Evolutionary conservation across 2,888 invertebrate genomes (phyloP).

Genomic region (Pristionchus exspectatus): DNA sequence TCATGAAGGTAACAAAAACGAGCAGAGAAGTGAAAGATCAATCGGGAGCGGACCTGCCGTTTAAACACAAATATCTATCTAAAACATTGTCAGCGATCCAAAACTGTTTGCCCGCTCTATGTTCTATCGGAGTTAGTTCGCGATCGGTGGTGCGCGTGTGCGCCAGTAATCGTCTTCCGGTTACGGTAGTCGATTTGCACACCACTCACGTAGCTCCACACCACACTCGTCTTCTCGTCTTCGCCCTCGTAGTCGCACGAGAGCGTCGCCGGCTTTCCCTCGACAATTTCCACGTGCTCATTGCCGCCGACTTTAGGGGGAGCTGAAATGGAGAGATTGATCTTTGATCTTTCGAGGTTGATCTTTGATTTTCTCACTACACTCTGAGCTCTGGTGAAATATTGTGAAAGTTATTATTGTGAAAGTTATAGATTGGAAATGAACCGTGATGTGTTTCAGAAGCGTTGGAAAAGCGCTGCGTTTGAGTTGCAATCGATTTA

Average conservation of each 20-base stretch:
- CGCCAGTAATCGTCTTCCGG: background rate
- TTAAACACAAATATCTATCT: background rate
- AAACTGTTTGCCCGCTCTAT: background rate
- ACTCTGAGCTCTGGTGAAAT: too few species aligned
- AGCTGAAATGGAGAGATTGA: constrained; percentile 62
- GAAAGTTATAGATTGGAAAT: background rate
- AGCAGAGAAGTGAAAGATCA: too few species aligned
- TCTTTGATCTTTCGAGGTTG: background rate
- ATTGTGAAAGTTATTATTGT: too few species aligned
- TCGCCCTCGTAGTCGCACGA: constrained; percentile 73
- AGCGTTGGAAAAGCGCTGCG: background rate
- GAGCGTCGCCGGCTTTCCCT: constrained; percentile 73
- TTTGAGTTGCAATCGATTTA: background rate
- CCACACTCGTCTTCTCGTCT: constrained; percentile 69
- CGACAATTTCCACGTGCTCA: constrained; percentile 68
- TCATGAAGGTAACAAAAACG: too few species aligned
- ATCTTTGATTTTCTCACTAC: background rate
- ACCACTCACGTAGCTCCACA: constrained; percentile 74
- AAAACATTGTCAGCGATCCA: background rate
- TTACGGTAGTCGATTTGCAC: background rate
- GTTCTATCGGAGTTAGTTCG: background rate
- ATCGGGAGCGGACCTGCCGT: background rate
- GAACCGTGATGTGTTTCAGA: background rate
- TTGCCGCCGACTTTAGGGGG: constrained; percentile 73
- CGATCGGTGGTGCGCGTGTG: constrained; percentile 3